These are phyloP conservation scores for Paraescarpia echinospica DNA, from an alignment of 1,140 invertebrate species.

Conservation along the genomic window DNA sequence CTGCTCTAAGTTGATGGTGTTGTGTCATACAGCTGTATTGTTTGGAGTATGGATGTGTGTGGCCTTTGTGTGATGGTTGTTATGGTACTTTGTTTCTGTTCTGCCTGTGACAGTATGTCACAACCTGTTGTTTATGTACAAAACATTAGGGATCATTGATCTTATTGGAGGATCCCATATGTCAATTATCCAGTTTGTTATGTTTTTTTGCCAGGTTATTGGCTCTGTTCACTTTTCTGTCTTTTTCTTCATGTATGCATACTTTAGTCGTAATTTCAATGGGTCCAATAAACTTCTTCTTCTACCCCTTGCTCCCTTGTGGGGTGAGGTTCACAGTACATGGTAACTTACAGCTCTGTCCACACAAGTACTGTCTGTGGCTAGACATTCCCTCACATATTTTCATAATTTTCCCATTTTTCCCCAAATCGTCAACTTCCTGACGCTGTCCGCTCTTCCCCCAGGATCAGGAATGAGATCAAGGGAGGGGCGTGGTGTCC, in stretches of 20 bases:
- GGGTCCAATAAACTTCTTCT: too few species aligned
- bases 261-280: too few species aligned
- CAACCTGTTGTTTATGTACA: not conserved
- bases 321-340: too few species aligned
- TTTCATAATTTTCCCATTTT: not conserved
- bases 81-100: too few species aligned
- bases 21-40: not conserved
- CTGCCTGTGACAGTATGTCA: too few species aligned
- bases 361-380: not conserved
- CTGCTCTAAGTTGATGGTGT: not conserved
- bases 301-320: too few species aligned
- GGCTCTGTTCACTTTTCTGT: too few species aligned
- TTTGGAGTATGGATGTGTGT: not conserved
- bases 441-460: not conserved
- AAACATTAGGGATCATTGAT: not conserved
- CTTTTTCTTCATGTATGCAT: too few species aligned
- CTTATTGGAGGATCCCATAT: too few species aligned
- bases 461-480: conserved; percentile 81
- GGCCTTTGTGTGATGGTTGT: not conserved
- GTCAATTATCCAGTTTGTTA: too few species aligned
- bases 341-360: not conserved
- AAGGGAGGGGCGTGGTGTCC: conserved; percentile 97
- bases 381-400: not conserved
- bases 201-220: too few species aligned
- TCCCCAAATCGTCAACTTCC: not conserved